Percentiles rank a stretch among this genome's conserved stretches.
Evolutionary conservation across 2,888 invertebrate genomes (phyloP).

Genomic region (Nematopogon swammerdamellus): DNA sequence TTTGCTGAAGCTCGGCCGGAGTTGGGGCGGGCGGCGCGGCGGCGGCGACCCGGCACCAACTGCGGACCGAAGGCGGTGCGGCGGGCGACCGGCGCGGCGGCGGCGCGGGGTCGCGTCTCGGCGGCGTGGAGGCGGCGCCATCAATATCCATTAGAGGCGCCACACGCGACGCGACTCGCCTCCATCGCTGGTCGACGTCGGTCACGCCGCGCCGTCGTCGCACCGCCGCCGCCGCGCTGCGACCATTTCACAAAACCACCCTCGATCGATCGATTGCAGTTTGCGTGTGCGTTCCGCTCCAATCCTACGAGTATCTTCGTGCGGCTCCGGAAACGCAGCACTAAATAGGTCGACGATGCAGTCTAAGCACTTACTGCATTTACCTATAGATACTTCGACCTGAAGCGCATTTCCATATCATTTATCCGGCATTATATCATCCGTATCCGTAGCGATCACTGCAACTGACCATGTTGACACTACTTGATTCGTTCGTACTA

Average conservation of each 20-base stretch:
- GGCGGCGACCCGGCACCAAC: constrained; percentile 15
- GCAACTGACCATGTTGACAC: too few relatives aligned
- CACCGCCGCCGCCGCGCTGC: constrained; percentile 17
- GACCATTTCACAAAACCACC: neutral
- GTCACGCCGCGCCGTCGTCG: constrained; percentile 15
- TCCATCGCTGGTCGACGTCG: constrained; percentile 14
- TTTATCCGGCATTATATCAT: too few relatives aligned
- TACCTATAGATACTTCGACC: too few relatives aligned
- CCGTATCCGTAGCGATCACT: too few relatives aligned
- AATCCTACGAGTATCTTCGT: too few relatives aligned
- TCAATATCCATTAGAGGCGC: constrained; percentile 55
- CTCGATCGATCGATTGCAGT: neutral
- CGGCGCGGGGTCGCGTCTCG: too few relatives aligned
- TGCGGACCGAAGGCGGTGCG: too few relatives aligned
- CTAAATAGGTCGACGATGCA: neutral
- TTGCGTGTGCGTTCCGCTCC: too few relatives aligned
- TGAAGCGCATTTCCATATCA: too few relatives aligned
- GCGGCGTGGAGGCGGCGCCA: constrained; percentile 14
- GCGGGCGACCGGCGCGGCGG: too few relatives aligned
- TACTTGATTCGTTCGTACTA: too few relatives aligned
- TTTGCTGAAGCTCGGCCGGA: neutral
- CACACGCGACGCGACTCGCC: constrained; percentile 39
- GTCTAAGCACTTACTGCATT: too few relatives aligned
- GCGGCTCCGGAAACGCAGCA: neutral
- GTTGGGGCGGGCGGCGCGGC: neutral